These are phyloP conservation scores for Drosophila bifasciata DNA, from an alignment of 1,140 invertebrate species.

Conservation along the genomic window DNA sequence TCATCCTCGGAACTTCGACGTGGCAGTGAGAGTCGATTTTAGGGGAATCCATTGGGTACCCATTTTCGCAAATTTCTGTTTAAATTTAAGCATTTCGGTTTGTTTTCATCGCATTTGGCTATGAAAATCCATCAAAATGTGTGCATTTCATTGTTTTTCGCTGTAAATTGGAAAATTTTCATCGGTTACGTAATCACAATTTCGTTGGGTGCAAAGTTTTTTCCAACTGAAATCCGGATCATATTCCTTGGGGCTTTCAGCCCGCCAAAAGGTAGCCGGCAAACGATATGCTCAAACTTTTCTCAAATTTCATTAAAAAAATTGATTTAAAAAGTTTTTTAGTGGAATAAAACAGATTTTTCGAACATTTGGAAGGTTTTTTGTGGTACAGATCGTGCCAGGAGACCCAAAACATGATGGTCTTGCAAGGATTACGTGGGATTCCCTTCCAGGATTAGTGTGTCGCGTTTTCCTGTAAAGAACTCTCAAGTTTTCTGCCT, in stretches of 20 bases:
- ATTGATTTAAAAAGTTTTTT: constrained; percentile 14
- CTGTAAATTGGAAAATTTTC: constrained; percentile 63
- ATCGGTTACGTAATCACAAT: constrained; percentile 79
- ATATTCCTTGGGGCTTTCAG: constrained; percentile 38
- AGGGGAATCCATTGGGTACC: constrained; percentile 86
- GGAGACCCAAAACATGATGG: constrained; percentile 3
- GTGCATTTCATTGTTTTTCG: constrained; percentile 47
- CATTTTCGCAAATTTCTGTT: constrained; percentile 90
- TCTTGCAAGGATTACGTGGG: constrained; percentile 27
- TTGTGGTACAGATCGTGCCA: constrained; percentile 14
- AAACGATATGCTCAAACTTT: background rate
- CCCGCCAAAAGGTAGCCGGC: constrained; percentile 48
- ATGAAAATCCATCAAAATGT: constrained; percentile 63
- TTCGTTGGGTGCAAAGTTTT: constrained; percentile 72
- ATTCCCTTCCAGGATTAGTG: constrained; percentile 38
- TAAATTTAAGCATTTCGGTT: constrained; percentile 84
- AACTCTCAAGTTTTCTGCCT: background rate
- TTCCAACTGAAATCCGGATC: constrained; percentile 41
- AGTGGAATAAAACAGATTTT: background rate
- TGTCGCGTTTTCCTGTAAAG: background rate
- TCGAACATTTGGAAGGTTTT: constrained; percentile 1
- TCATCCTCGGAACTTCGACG: constrained; percentile 49
- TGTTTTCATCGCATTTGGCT: constrained; percentile 65
- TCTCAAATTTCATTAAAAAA: constrained; percentile 12
- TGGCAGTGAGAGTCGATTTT: constrained; percentile 83